Evolutionary conservation across 2,797 vertebrate genomes (phyloP), one percentile per base, ranked within the genome.

Genomic region (Pipistrellus pygmaeus): DNA sequence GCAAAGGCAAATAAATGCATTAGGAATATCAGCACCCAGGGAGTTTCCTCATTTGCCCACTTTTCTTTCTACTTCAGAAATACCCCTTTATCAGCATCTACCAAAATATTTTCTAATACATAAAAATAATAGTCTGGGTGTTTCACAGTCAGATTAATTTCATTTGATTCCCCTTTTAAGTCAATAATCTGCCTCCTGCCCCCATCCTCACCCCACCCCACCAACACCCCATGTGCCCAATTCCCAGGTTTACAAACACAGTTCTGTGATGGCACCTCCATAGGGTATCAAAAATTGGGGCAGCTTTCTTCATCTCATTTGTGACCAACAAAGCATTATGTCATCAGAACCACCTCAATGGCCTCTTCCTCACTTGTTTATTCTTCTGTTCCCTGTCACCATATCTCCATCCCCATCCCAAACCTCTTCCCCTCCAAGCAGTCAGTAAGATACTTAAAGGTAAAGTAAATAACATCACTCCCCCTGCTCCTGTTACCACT

Each of bases 31-130:
- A 81, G 12, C 1, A 32, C 11, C 15, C 77, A 46, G 12, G 8
- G 46, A 76, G 2, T 51, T 32, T 46, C 11, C 46, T 73, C 51
- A 13, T 84, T 38, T 30, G 1, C 27, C 53, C 51, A 1, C 6
- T 87, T 93, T 32, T 86, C 60, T 44, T 91, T 57, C 53, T 83
- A 41, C 2, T 44, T 76, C 18, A 90, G 62, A 68, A 55, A 93
- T 53, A 62, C n/a, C 27, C 48, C 62, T 73, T 93, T 32, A 66
- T 6, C 32, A 51, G 35, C 62, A 80, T 83, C 53, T 80, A 89
- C 38, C n/a, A 66, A 85, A 91, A 32, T 46, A 72, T 78, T 81
- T 84, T 66, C 64, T 55, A 75, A 68, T 20, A 23, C 13, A 46
- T 53, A 82, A 84, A 94, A 57, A 46, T 41, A 17, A 41, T 46